Evolutionary conservation across 2,113 vertebrate genomes (phyloP), one percentile per base, ranked within the genome.

Genomic region (Henicopernis longicauda): DNA sequence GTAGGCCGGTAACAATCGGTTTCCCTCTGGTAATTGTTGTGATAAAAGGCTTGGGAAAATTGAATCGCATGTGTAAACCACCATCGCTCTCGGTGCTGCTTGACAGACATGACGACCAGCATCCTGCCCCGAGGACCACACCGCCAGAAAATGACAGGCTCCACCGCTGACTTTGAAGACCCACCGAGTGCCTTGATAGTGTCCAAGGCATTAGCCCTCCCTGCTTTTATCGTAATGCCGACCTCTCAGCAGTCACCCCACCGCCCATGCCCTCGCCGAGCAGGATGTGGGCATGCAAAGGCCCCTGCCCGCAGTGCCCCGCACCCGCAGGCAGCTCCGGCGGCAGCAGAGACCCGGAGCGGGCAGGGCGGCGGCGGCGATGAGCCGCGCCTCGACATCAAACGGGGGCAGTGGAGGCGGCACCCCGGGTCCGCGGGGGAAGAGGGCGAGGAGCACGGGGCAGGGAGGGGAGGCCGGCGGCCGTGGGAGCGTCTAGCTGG

Each of bases 231-330:
- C 67, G 55, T 13, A 57, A 29, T 49, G 38, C 18, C 40, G 76
- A 44, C 72, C 55, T 91, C 55, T 36, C 49, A 9, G 19, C n/a
- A 85, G 84, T 42, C 78, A 10, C 67, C 36, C 62, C 10, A 16
- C 54, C 31, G 3, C 65, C 76, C 67, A 40, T 89, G 73, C 72
- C 91, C 83, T 81, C 13, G 7, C 58, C 21, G 34, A 78, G 72
- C 83, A 91, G 82, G 92, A 66, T 82, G 89, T 71, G 73, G 80
- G 77, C 92, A 93, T 86, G 83, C 90, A 86, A 74, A 93, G 45
- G 72, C 21, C 63, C 29, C n/a, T 45, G 73, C 69, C 86, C 5
- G 10, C 55, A 94, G 83, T 76, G 17, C 14, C 66, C 45, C 20
- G 13, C 0, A 23, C 79, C 92, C 44, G 19, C 66, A 11, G 96